phyloP scores from a whole-genome alignment of 2,113 vertebrate species.

The Varanus komodoensis region DNA sequence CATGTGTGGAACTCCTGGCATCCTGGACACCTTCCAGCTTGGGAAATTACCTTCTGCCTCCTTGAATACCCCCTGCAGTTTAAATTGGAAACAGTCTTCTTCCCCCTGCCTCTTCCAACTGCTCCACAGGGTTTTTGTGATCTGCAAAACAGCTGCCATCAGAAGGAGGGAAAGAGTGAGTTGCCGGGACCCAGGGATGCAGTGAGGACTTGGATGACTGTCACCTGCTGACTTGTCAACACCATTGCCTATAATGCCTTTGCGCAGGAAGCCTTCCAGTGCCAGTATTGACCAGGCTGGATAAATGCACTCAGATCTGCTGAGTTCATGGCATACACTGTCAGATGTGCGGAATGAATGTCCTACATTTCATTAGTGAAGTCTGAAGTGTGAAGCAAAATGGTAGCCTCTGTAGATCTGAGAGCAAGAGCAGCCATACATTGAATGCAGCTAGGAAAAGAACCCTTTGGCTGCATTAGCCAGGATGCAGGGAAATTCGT shows the following conservation, averaged over 20 bases:
- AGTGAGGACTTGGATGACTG: not conserved
- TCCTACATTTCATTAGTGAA: not conserved
- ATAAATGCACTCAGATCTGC: not conserved
- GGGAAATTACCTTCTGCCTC: conserved; percentile 78
- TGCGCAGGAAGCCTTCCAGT: not conserved
- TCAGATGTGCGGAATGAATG: not conserved
- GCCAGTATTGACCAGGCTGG: not conserved
- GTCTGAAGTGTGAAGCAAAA: not conserved
- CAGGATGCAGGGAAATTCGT: not conserved
- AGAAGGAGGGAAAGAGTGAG: conserved; percentile 59
- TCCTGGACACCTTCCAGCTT: conserved; percentile 73
- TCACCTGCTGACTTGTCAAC: conserved; percentile 38
- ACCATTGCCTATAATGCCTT: conserved; percentile 2
- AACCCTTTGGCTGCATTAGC: not conserved
- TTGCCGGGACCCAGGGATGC: conserved; percentile 51
- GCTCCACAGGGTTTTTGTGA: conserved; percentile 59
- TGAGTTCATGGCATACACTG: not conserved
- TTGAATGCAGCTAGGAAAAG: not conserved
- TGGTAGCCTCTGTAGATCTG: not conserved
- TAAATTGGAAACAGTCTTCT: conserved; percentile 69
- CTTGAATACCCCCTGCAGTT: conserved; percentile 70
- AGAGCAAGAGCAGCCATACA: not conserved
- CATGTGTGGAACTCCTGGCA: conserved; percentile 70
- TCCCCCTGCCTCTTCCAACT: conserved; percentile 48
- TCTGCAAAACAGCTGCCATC: conserved; percentile 69